Evolutionary conservation across 2,888 invertebrate genomes (phyloP), one percentile per base, ranked within the genome.

Genomic region (Drosophila borealis): DNA sequence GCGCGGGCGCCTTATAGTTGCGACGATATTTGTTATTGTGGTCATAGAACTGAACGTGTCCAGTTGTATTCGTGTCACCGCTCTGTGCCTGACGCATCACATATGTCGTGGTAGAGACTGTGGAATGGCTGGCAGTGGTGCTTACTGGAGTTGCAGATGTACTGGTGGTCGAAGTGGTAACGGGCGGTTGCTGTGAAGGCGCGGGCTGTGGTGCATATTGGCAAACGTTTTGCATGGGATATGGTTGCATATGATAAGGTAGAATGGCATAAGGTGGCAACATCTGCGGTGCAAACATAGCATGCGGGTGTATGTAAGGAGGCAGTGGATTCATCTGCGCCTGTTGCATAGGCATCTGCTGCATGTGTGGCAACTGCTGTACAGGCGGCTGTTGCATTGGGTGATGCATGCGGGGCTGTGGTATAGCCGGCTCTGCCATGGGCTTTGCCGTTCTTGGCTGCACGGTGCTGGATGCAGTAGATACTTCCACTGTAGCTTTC

Each of bases 21-120:
- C 91, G 92, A 3, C 82, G 51, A 79, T 92, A 93, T 73, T 93
- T 92, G 72, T 93, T 93, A 33, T 91, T 89, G 71, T 93, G 93
- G 82, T 94, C 93, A 71, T 93, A 94, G 77, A 92, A 93, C 69
- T 92, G 91, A 1, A 93, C 93, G 4, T 74, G 73, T 0, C 60
- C 73, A 0, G 63, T n/a, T 5, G 60, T 55, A 25, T 41, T 68
- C 1, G 19, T 53, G 13, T 34, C 25, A 34, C 19, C 17, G 4
- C 19, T 2, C 36, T 53, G 55, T 3, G 36, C 67, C 5, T 57
- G 70, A 2, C 68, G 56, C 54, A 69, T 6, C 17, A 56, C 53
- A 48, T 46, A 46, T 4, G 72, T 75, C 13, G 64, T 65, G 0
- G 71, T 56, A 29, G 79, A 74, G 0, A 54, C 60, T 3, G 61